These are phyloP conservation scores for Loris lydekkerianus DNA, from an alignment of 2,797 vertebrate genomes.

Conservation along the genomic window DNA sequence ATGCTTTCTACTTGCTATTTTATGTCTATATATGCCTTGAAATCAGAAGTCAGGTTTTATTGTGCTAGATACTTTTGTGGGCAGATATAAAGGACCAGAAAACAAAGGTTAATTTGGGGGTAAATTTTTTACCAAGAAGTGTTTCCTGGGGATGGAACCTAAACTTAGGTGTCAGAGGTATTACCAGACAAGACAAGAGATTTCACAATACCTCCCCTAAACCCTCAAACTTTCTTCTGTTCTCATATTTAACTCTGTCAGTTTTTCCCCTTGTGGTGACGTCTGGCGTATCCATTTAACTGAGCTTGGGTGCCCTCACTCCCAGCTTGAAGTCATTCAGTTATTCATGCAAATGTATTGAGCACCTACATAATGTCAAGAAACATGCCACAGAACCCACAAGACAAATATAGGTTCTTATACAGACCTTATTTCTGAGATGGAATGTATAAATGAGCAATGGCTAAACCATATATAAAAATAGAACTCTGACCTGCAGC, in stretches of 20 bases:
- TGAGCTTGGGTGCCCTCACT: background rate
- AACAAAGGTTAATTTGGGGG: background rate
- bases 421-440: background rate
- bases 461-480: background rate
- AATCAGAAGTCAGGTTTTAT: background rate
- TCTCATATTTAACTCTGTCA: background rate
- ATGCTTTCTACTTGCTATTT: background rate
- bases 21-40: background rate
- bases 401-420: background rate
- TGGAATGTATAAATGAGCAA: background rate
- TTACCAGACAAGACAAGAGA: background rate
- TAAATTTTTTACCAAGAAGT: background rate
- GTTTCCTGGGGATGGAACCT: slow-evolving; percentile 35
- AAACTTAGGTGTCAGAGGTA: background rate
- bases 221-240: background rate
- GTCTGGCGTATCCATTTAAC: background rate
- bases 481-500: background rate
- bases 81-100: background rate
- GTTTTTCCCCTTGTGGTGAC: background rate
- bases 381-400: background rate
- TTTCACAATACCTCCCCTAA: background rate
- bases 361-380: background rate
- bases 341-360: background rate
- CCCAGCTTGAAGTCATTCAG: background rate
- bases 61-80: background rate